Percentiles rank a stretch among this genome's conserved stretches.
These are phyloP conservation scores for Drosophila hamatofila DNA, from an alignment of 2,888 invertebrate species.

Conservation along the genomic window DNA sequence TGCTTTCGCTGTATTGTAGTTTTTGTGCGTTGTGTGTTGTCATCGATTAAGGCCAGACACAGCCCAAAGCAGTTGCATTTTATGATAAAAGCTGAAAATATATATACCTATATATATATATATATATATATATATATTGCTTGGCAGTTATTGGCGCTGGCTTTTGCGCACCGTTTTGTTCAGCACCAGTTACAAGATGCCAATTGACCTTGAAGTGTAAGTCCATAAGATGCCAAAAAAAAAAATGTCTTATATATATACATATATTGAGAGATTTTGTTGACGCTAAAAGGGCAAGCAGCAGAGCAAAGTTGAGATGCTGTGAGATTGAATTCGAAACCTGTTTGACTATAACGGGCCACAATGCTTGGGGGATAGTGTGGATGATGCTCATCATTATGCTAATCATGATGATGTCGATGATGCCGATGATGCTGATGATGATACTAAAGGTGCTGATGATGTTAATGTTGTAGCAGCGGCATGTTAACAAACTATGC, in stretches of 20 bases:
- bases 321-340: constrained; percentile 48
- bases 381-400: constrained; percentile 19
- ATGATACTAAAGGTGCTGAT: constrained; percentile 17
- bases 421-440: constrained; percentile 7
- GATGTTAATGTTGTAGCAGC: constrained; percentile 43
- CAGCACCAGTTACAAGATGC: constrained; percentile 44
- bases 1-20: constrained; percentile 41
- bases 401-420: constrained; percentile 15
- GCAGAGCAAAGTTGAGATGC: constrained; percentile 26
- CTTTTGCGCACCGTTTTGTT: constrained; percentile 42
- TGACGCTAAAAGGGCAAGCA: constrained; percentile 61
- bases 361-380: constrained; percentile 22
- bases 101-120: not conserved
- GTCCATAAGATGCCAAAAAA: constrained; percentile 31
- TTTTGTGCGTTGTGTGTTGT: constrained; percentile 34
- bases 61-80: constrained; percentile 71
- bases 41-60: constrained; percentile 74
- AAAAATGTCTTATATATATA: not conserved
- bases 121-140: constrained; percentile 18
- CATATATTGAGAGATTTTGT: constrained; percentile 7
- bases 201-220: constrained; percentile 70
- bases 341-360: constrained; percentile 62
- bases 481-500: constrained; percentile 68
- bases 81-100: constrained; percentile 34
- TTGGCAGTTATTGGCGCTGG: constrained; percentile 26